phyloP scores from a whole-genome alignment of 2,797 vertebrate genomes.

The Tokudaia muenninki region DNA sequence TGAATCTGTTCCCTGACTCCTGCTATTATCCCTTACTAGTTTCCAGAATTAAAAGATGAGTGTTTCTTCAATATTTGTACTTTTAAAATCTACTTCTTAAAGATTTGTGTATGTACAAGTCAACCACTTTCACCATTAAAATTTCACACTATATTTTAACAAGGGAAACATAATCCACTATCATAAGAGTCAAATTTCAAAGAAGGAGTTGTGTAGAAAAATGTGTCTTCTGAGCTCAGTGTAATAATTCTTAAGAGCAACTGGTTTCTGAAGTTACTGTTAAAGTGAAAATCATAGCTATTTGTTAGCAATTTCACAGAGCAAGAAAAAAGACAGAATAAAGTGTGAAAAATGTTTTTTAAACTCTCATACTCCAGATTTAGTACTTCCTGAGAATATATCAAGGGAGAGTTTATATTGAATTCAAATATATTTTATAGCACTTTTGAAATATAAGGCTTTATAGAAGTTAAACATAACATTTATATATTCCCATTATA shows the following conservation, averaged over 20 bases:
- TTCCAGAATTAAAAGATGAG: neutral
- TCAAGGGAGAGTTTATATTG: neutral
- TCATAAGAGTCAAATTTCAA: constrained; percentile 4
- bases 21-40: neutral
- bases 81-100: neutral
- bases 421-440: constrained; percentile 48
- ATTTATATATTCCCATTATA: neutral
- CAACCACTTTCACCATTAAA: neutral
- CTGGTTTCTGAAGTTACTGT: constrained; percentile 63
- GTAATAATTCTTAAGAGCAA: constrained; percentile 44
- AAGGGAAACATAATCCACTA: constrained; percentile 11
- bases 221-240: neutral
- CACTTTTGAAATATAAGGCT: constrained; percentile 28
- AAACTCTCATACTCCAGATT: constrained; percentile 50
- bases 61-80: neutral
- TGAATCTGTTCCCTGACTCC: neutral
- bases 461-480: constrained; percentile 39
- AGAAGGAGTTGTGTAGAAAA: constrained; percentile 44
- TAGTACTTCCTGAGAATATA: constrained; percentile 57
- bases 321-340: constrained; percentile 74
- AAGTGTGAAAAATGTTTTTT: constrained; percentile 77
- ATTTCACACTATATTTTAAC: constrained; percentile 7
- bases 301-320: constrained; percentile 78
- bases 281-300: constrained; percentile 62
- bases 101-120: neutral